Evolutionary conservation across 1,140 invertebrate genomes (phyloP), one percentile per base, ranked within the genome.

Genomic region (Rhopalosiphum padi): DNA sequence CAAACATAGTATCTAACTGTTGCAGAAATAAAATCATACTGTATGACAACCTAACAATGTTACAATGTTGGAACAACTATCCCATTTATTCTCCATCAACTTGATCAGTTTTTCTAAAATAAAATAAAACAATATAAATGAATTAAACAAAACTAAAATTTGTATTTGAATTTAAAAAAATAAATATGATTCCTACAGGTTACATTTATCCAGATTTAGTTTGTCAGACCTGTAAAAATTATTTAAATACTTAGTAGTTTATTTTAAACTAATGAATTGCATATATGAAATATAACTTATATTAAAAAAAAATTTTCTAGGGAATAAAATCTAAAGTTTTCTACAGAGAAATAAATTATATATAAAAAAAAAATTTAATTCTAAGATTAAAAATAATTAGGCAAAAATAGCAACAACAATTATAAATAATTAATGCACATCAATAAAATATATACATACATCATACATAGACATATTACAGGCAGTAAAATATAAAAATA

Each of bases 151-250:
- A 83, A 77, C 46, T 85, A 15, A 37, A 18, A 53, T 85, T 82
- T 92, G 37, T 83, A 83, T 92, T 92, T 91, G n/a, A 37, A 90
- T 90, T 60, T 18, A 30, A 23, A 41, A 43, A 60, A 60, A 35
- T 4, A 35, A n/a, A 46, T 30, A 82, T 91, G 11, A 91, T 48
- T 82, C 82, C 91, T 93, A 93, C 82, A 93, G 51, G 82, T 93
- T 93, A 93, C 91, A 93, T 85, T 86, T 93, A n/a, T 93, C 91
- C 91, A 93, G 35, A 85, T 86, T 93, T 85, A 93, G 41, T 86
- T 93, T 37, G 46, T 55, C 82, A 93, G 91, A 55, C 91, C 91
- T 93, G 82, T 92, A 91, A 92, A 83, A 60, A 90, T 55, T 88
- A 55, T 37, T 41, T 21, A 55, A 37, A 55, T 35, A 53, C n/a